Evolutionary conservation across 2,797 vertebrate genomes (phyloP).

Genomic region (Cynodonichthys magdalenae): DNA sequence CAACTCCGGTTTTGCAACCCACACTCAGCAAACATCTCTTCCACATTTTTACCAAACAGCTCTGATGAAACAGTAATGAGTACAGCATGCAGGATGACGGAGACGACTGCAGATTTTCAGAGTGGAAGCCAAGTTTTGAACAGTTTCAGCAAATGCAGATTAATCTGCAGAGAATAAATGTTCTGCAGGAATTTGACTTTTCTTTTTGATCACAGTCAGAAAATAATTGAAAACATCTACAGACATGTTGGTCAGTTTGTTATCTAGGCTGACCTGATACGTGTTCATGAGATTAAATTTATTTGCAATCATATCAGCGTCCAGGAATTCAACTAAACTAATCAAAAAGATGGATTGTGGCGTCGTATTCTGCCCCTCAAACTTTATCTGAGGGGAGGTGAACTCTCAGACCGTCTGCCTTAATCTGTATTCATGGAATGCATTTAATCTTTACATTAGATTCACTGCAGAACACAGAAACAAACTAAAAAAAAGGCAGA

Average conservation of each 20-base stretch:
- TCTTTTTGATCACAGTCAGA: too few species aligned
- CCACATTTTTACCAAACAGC: background rate
- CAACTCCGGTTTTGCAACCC: slow-evolving; percentile 16
- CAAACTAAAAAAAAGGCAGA: background rate
- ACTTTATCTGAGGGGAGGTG: background rate
- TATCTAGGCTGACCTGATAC: background rate
- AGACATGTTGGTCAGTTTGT: background rate
- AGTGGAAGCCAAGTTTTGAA: too few species aligned
- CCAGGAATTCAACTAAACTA: background rate
- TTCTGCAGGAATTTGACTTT: too few species aligned
- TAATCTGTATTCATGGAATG: slow-evolving; percentile 39
- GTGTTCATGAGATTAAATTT: background rate
- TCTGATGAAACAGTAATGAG: slow-evolving; percentile 18
- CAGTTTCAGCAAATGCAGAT: too few species aligned
- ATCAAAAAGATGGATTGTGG: background rate
- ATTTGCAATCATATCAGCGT: background rate
- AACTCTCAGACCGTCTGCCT: background rate
- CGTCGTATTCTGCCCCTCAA: background rate
- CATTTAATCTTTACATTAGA: slow-evolving; percentile 32
- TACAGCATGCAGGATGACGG: background rate
- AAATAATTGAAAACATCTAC: too few species aligned
- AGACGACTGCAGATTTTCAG: too few species aligned
- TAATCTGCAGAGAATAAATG: too few species aligned
- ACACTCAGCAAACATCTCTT: slow-evolving; percentile 12
- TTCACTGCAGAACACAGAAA: slow-evolving; percentile 43